Percentiles rank a stretch among this genome's conserved stretches.
Conservation (phyloP, 2,113 vertebrate species). For the Nibea albiflora region DNA sequence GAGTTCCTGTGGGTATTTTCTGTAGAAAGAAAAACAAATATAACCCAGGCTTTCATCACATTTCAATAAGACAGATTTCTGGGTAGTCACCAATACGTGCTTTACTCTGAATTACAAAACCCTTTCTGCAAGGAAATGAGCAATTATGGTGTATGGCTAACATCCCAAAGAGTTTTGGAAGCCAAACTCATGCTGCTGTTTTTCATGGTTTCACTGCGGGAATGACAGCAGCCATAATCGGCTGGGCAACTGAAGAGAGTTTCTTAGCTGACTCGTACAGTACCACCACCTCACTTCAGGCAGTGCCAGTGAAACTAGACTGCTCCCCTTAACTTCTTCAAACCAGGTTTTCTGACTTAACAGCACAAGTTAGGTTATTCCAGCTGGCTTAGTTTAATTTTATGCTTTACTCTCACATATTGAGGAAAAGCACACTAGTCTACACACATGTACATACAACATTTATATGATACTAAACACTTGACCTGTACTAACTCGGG, state of each 20-base stretch:
- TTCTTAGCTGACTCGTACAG: conserved; percentile 18
- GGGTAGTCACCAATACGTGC: conserved; percentile 1
- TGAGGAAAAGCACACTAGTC: neutral
- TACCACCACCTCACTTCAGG: neutral
- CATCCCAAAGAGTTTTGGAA: conserved; percentile 24
- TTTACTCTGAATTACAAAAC: conserved; percentile 38
- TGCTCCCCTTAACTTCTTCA: neutral
- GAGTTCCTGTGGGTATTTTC: conserved; percentile 5
- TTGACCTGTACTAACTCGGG: neutral
- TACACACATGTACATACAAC: neutral
- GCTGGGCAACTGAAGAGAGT: conserved; percentile 11
- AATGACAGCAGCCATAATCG: conserved; percentile 19
- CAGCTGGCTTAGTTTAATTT: neutral
- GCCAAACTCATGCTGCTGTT: conserved; percentile 36
- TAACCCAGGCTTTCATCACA: conserved; percentile 33
- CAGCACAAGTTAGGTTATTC: neutral
- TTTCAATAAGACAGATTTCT: conserved; percentile 31
- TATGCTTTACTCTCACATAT: neutral
- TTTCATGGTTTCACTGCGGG: conserved; percentile 38
- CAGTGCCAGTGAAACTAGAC: neutral
- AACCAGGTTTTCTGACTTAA: neutral
- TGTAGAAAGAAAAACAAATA: conserved; percentile 10
- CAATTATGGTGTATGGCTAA: conserved; percentile 56
- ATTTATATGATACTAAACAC: neutral
- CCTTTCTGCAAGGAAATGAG: conserved; percentile 20